Conservation (phyloP, 2,888 invertebrate species). For the Dicyrtomina minuta region DNA sequence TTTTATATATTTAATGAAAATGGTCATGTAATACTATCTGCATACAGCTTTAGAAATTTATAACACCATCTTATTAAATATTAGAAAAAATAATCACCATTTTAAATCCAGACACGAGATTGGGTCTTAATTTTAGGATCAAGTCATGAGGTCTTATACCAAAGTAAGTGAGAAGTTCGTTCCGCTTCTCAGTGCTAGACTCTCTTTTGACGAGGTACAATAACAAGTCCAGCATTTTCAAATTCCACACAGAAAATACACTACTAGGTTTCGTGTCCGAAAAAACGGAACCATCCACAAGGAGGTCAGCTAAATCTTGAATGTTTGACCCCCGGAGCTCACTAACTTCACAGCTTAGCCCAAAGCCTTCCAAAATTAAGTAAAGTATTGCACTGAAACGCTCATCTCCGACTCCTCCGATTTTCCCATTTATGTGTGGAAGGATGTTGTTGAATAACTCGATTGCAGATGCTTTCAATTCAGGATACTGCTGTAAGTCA, state of each 20-base stretch:
- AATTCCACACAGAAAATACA: slow-evolving; percentile 22
- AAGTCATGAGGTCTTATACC: neutral
- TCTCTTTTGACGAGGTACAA: neutral
- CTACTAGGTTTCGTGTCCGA: neutral
- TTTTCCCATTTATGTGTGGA: too few species aligned
- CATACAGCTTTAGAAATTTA: too few species aligned
- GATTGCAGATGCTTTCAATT: neutral
- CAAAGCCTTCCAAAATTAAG: slow-evolving; percentile 1
- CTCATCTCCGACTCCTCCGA: neutral
- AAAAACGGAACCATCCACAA: neutral
- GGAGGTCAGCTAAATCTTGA: neutral
- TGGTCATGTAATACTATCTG: too few species aligned
- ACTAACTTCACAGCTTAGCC: neutral
- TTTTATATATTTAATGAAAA: too few species aligned
- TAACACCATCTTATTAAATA: too few species aligned
- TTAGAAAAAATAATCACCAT: slow-evolving; percentile 8
- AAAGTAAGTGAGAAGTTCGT: neutral
- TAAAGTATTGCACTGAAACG: neutral
- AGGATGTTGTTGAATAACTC: neutral
- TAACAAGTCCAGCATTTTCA: slow-evolving; percentile 28
- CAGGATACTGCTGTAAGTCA: neutral
- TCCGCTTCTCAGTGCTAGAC: neutral
- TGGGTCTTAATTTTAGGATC: slow-evolving; percentile 1
- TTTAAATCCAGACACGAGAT: slow-evolving; percentile 26
- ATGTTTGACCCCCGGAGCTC: neutral